Base-by-base conservation (phyloP, 2,888 invertebrate genomes). In the Syritta pipiens region DNA sequence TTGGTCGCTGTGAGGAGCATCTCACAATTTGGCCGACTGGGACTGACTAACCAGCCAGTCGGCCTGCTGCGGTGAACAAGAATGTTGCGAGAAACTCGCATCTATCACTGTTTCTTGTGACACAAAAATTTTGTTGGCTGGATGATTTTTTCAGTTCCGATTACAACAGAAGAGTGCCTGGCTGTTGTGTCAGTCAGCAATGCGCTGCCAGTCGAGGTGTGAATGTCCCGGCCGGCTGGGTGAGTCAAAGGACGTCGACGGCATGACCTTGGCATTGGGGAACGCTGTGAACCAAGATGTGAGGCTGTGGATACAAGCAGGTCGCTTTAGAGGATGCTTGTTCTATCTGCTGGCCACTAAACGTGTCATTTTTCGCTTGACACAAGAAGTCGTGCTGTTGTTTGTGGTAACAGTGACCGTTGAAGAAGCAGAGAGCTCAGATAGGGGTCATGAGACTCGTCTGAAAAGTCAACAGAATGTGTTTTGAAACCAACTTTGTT, bases 11-110 rank as follows among this genome's bases (percentile, higher is more conserved):
- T 9, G 53, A 48, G 53, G 48, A 68, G 46, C 75, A 75, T 42
- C 69, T 75, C 32, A 53, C 60, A 62, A 62, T 63, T 72, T 63
- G 63, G 55, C 49, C 28, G 55, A 48, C 30, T 60, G 55, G 49
- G 65, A 28, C 44, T 53, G 37, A 67, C 30, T 60, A 44, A 53
- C 40, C 24, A 62, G 53, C 30, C 55, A 35, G 60, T 48, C 24
- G 53, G 53, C 68, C 75, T 48, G 75, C 60, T 75, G 60, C 42
- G 62, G 62, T 26, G 37, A 49, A 76, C 75, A 76, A 69, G 69
- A 76, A 69, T 69, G 20, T 62, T 26, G 17, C 42, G 26, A 55
- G 55, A 62, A 42, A 42, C 55, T 55, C 62, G 10, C 75, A 76
- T 76, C 62, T 69, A 76, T 76, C 75, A 69, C 28, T 49, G 69